Base-by-base conservation (phyloP, 2,888 invertebrate species). In the Epirrhoe tristata region DNA sequence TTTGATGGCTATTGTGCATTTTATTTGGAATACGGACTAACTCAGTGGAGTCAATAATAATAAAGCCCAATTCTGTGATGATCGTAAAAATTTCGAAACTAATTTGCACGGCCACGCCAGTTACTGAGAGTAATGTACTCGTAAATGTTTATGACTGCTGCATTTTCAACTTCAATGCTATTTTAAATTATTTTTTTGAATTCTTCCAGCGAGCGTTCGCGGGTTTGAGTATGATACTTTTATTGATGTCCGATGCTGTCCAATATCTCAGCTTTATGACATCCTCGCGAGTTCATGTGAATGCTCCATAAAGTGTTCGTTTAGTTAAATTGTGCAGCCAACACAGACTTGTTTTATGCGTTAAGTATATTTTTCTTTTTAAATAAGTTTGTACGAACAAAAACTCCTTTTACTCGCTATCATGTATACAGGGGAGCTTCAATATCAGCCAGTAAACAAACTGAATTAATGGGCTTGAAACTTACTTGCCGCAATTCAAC, bases 111-210 rank as follows among this genome's bases (percentile, higher is more conserved):
- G 82, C 79, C 81, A 81, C 81, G 85, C 81, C 84, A 81, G 80
- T 84, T 82, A 80, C 79, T 67, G 88, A 90, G 92, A 86, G 90
- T 90, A 92, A 92, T 89, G 92, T 85, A 89, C 93, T 91, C 93
- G 87, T 93, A 91, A 93, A 93, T 83, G 85, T 92, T 93, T 90
- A 92, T 86, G 87, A 86, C 85, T 83, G 83, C 84, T 85, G 87
- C 82, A 80, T 85, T 87, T 86, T 83, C 79, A 79, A 79, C 81
- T 80, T 81, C 82, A 85, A 84, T 85, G 86, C 84, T 83, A 83
- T 87, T 66, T 89, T 86, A 86, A 89, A 88, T 89, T 81, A 85
- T 88, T 86, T 88, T 80, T 90, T 88, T 82, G 80, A 76, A 84
- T 84, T 80, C 78, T 75, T 74, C 66, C 58, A 70, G 56, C 76